Conservation (phyloP, 2,888 invertebrate genomes). For the Leucophenga montana region DNA sequence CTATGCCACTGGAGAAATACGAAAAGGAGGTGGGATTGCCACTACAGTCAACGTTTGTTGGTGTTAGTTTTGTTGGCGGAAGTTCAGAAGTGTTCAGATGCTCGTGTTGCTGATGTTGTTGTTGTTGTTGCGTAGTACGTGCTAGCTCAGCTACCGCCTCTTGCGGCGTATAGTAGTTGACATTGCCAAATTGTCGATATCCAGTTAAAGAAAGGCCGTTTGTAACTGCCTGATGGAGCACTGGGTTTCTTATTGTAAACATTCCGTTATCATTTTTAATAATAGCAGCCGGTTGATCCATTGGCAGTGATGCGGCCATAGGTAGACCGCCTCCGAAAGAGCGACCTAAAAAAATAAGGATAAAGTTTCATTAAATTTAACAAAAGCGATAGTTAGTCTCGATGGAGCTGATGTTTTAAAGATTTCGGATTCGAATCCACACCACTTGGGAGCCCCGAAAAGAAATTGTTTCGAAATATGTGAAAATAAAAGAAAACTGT, state of each 20-base stretch:
- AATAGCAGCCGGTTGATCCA: constrained; percentile 78
- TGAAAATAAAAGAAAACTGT: no score
- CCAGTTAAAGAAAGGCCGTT: constrained; percentile 68
- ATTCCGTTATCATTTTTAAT: constrained; percentile 84
- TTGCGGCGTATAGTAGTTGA: constrained; percentile 70
- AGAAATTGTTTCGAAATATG: no score
- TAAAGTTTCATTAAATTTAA: not conserved
- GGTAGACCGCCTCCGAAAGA: constrained; percentile 51
- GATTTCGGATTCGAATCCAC: no score
- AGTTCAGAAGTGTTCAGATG: not conserved
- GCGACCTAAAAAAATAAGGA: constrained; percentile 48
- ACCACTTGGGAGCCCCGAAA: no score
- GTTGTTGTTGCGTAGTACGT: constrained; percentile 53
- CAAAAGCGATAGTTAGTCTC: no score
- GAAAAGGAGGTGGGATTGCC: constrained; percentile 58
- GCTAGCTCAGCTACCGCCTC: constrained; percentile 69
- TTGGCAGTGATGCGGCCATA: constrained; percentile 60
- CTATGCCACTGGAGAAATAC: constrained; percentile 62
- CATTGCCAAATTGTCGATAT: constrained; percentile 69
- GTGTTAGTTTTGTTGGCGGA: constrained; percentile 7
- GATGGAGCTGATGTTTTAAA: no score
- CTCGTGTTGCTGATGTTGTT: constrained; percentile 25
- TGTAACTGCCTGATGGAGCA: constrained; percentile 72
- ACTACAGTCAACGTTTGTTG: constrained; percentile 22
- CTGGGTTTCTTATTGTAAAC: constrained; percentile 88